Conservation (phyloP, 2,113 vertebrate genomes). For the Tragelaphus scriptus region DNA sequence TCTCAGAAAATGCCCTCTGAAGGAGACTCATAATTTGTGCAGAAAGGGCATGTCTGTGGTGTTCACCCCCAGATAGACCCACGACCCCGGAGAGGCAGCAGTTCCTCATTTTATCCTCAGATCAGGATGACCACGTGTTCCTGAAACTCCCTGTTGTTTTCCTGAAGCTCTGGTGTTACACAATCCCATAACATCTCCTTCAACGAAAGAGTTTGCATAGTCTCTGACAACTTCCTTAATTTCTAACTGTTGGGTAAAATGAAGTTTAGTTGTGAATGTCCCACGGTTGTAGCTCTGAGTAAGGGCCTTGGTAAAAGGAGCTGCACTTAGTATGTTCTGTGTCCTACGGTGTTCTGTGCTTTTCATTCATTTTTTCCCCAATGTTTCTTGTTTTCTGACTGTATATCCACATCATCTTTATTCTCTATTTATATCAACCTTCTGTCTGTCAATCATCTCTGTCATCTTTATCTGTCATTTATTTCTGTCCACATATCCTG, state of each 20-base stretch:
- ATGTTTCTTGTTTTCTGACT: neutral
- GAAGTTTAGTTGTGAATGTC: neutral
- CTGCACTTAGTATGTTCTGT: neutral
- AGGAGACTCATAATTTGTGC: neutral
- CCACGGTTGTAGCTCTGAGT: neutral
- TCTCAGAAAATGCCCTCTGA: neutral
- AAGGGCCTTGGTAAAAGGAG: neutral
- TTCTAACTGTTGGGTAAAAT: neutral
- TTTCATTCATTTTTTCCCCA: neutral
- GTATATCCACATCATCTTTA: neutral
- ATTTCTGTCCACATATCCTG: neutral
- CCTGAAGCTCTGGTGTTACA: neutral
- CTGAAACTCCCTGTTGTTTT: neutral
- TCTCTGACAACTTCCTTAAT: neutral
- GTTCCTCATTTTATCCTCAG: neutral
- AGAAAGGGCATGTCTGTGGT: neutral
- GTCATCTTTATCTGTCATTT: neutral
- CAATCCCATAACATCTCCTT: neutral
- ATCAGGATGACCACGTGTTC: neutral
- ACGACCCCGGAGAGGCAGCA: neutral
- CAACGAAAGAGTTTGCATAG: neutral
- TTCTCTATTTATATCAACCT: neutral
- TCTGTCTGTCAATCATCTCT: neutral
- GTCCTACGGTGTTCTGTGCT: neutral
- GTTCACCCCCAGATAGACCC: neutral